A percentile compares a stretch with the other conserved stretches of the same genome.
phyloP scores from a whole-genome alignment of 2,888 invertebrate genomes.

The Meiosimyza decipiens region DNA sequence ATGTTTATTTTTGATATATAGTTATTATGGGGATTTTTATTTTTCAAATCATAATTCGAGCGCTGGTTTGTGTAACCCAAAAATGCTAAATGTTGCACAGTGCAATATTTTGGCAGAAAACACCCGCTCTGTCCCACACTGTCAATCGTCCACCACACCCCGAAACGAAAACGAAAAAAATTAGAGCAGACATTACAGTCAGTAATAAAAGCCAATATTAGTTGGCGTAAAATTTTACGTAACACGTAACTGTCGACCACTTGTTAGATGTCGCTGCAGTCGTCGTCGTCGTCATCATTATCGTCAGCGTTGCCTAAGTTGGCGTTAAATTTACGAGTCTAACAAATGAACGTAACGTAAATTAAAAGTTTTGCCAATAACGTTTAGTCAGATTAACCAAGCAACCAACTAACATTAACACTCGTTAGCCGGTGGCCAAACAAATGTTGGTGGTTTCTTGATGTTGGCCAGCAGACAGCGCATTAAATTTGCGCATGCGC shows the following conservation, averaged over 20 bases:
- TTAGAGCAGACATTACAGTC: too few relatives aligned
- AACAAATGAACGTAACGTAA: conserved; percentile 24
- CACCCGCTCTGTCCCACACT: too few relatives aligned
- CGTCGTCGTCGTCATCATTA: background rate
- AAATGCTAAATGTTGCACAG: background rate
- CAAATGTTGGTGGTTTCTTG: background rate
- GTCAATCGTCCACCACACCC: too few relatives aligned
- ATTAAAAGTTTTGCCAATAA: conserved; percentile 20
- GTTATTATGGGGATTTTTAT: too few relatives aligned
- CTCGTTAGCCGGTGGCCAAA: background rate
- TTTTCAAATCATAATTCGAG: background rate
- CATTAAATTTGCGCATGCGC: background rate
- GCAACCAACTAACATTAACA: too few relatives aligned
- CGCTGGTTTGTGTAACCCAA: background rate
- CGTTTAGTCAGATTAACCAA: background rate
- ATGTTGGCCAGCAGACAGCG: background rate
- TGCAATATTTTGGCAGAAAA: background rate
- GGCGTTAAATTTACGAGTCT: conserved; percentile 11
- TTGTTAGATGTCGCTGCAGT: conserved; percentile 17
- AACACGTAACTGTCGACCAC: conserved; percentile 30
- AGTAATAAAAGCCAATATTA: too few relatives aligned
- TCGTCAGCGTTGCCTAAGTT: background rate
- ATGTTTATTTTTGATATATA: too few relatives aligned
- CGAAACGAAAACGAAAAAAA: too few relatives aligned
- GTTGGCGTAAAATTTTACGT: conserved; percentile 13